phyloP scores from a whole-genome alignment of 92 coral and sea anemone genomes.

The Phenganax subtilis region DNA sequence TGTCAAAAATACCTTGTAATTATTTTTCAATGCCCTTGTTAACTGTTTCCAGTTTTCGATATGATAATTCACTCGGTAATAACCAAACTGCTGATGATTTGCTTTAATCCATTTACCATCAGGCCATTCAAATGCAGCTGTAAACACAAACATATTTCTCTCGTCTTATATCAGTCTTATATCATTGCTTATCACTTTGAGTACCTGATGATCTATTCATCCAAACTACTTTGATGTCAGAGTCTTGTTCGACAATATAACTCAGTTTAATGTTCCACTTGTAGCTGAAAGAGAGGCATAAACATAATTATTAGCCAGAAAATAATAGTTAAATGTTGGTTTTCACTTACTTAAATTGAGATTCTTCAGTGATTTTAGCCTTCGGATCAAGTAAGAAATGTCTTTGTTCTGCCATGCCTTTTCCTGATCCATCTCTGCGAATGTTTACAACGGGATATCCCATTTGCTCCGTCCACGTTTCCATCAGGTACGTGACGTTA shows the following conservation, averaged over 20 bases:
- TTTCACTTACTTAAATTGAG: constrained; percentile 64
- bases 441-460: constrained; percentile 86
- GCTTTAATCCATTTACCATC: constrained; percentile 75
- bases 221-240: constrained; percentile 42
- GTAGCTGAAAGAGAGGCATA: constrained; percentile 48
- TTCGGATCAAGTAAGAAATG: constrained; percentile 87
- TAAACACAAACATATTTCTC: neutral
- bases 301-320: neutral
- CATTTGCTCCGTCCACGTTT: constrained; percentile 92
- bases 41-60: constrained; percentile 68
- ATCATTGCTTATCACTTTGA: neutral
- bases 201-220: constrained; percentile 68
- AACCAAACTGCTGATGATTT: constrained; percentile 70
- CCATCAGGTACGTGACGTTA: constrained; percentile 79
- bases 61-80: constrained; percentile 85
- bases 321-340: neutral
- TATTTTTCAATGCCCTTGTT: constrained; percentile 48
- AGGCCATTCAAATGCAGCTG: constrained; percentile 67
- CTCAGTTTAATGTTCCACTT: constrained; percentile 79
- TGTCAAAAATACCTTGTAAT: neutral
- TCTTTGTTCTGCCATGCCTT: constrained; percentile 63
- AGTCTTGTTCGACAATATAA: constrained; percentile 47
- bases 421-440: constrained; percentile 44
- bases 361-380: constrained; percentile 61
- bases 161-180: neutral